phyloP scores from a whole-genome alignment of 2,888 invertebrate species.

The Trachelus stipa region DNA sequence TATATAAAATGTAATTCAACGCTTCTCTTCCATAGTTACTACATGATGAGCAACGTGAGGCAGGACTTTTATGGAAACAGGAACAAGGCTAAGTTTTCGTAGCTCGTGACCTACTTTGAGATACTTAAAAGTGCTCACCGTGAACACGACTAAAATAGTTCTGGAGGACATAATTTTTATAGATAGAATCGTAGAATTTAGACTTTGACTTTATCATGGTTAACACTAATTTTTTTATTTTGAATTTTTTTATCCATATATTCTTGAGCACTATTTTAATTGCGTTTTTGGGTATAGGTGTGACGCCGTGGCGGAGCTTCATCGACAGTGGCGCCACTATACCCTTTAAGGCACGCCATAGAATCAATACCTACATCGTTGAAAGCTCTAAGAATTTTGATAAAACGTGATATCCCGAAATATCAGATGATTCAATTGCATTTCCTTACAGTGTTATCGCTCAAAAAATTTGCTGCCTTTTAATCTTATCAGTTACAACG shows the following conservation, averaged over 20 bases:
- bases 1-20: not conserved
- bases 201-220: not conserved
- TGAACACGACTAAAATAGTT: not conserved
- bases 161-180: not conserved
- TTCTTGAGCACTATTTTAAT: not conserved
- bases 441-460: not conserved
- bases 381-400: not conserved
- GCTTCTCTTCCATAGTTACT: not conserved
- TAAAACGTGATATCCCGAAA: not conserved
- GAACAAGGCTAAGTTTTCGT: conserved; percentile 52
- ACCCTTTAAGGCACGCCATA: not conserved
- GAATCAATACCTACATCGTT: not conserved
- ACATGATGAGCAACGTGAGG: not conserved
- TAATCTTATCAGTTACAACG: not conserved
- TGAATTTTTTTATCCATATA: not conserved
- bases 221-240: not conserved
- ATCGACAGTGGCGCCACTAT: not conserved
- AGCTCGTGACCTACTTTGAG: conserved; percentile 40
- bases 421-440: not conserved
- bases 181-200: not conserved
- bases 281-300: not conserved
- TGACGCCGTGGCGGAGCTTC: not conserved
- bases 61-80: conserved; percentile 29
- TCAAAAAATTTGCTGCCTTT: not conserved
- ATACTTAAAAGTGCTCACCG: not conserved